Percentiles rank a stretch among this genome's conserved stretches.
Evolutionary conservation across 30 jellyfish, hydroid and myxozoan species (phyloP).

Genomic region (Cassiopea andromeda): DNA sequence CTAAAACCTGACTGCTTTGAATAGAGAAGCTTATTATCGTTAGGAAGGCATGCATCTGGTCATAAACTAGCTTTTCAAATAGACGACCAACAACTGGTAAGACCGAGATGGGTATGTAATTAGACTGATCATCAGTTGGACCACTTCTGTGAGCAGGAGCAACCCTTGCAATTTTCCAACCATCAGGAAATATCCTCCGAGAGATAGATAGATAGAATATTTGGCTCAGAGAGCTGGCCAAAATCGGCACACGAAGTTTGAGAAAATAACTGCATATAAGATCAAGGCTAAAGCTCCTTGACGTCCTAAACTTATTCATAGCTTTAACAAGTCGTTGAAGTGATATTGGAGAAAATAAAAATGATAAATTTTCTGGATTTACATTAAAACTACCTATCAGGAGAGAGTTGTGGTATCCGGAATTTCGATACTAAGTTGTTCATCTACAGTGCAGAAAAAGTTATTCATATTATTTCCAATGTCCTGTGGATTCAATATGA

Average conservation of each 20-base stretch:
- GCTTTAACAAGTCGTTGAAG: slow-evolving; percentile 43
- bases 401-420: slow-evolving; percentile 23
- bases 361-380: slow-evolving; percentile 34
- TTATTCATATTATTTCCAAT: background rate
- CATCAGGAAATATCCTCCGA: slow-evolving; percentile 26
- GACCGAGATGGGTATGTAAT: slow-evolving; percentile 46
- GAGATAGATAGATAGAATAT: slow-evolving; percentile 17
- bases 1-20: slow-evolving; percentile 49
- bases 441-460: background rate
- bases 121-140: slow-evolving; percentile 35
- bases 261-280: background rate
- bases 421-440: slow-evolving; percentile 21
- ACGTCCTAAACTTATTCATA: slow-evolving; percentile 15
- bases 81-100: slow-evolving; percentile 46
- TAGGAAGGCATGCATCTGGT: slow-evolving; percentile 22
- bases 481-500: background rate
- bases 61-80: slow-evolving; percentile 25
- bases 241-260: background rate
- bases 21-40: slow-evolving; percentile 33
- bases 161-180: slow-evolving; percentile 8
- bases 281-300: slow-evolving; percentile 31
- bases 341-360: slow-evolving; percentile 9
- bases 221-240: slow-evolving; percentile 9
- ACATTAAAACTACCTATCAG: slow-evolving; percentile 6
- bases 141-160: slow-evolving; percentile 10